Evolutionary conservation across 2,113 vertebrate genomes (phyloP), one percentile per base, ranked within the genome.

Genomic region (Macrotus californicus): DNA sequence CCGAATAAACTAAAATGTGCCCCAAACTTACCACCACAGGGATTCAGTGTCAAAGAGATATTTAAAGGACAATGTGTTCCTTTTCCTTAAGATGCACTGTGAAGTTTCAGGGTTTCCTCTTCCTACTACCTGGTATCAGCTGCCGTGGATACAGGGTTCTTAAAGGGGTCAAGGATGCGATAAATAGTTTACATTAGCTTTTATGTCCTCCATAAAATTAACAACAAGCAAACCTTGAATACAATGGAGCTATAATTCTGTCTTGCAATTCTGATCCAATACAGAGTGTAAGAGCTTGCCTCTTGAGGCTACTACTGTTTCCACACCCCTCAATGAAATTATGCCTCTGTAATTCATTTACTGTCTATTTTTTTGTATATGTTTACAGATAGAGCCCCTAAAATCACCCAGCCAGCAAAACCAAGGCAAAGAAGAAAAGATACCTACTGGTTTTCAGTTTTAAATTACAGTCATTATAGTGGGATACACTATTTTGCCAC

Each of bases 161-260:
- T 97, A 94, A 95, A 97, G 93, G 77, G 96, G 97, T 96, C 97
- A 97, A 97, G 94, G 93, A 96, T 94, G 70, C 1, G n/a, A 93
- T 97, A 96, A 94, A 96, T 95, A 93, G 89, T 96, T 96, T 96
- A 95, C 89, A 96, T 97, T 93, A 91, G 96, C 66, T 97, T 97
- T 96, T 98, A 98, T 97, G 84, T 92, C 61, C 89, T 80, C 87
- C 73, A 95, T 97, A 97, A 97, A 96, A 98, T 97, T 97, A 97
- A 94, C 97, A 96, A 96, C 89, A 97, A 97, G 93, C 93, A 96
- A 97, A 96, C 86, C 93, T 95, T 46, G 94, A 96, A 86, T 94
- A 77, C 75, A 95, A 93, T 6, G 0, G 80, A 94, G 94, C 96
- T 96, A 72, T 96, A 96, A 96, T 93, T 96, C 93, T 96, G 88